Conservation (phyloP, 2,888 invertebrate species). For the Actias luna region DNA sequence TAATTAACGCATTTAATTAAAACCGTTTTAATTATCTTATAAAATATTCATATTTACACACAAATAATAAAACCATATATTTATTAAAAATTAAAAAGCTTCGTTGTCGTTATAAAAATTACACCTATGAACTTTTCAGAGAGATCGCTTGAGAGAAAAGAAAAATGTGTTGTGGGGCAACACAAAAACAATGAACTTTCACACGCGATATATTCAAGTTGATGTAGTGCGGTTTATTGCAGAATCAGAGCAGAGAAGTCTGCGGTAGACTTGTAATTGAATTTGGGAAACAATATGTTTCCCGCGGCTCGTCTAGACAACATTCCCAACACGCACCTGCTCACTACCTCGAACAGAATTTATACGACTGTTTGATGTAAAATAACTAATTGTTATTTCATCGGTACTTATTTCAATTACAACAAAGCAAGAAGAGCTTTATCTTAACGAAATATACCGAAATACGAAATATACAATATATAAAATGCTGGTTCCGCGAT, state of each 20-base stretch:
- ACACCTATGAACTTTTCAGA: neutral
- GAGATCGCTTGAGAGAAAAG: conserved; percentile 1
- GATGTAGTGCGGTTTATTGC: conserved; percentile 68
- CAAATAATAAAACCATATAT: neutral
- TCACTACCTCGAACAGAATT: conserved; percentile 35
- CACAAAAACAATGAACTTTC: conserved; percentile 78
- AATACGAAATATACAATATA: too few species aligned
- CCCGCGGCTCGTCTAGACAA: conserved; percentile 41
- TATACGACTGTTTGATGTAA: neutral
- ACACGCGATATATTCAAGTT: conserved; percentile 59
- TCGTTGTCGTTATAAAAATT: neutral
- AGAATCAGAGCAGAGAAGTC: conserved; percentile 66
- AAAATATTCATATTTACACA: too few species aligned
- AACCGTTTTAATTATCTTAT: too few species aligned
- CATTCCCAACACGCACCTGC: conserved; percentile 69
- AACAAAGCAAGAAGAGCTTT: too few species aligned
- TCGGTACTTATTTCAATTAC: neutral
- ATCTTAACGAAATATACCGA: too few species aligned
- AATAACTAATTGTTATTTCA: neutral
- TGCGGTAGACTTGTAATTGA: conserved; percentile 67
- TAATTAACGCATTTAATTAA: too few species aligned
- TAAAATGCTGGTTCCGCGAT: too few species aligned
- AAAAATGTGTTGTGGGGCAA: conserved; percentile 20
- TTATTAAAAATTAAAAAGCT: neutral
- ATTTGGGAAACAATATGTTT: conserved; percentile 78